Evolutionary conservation across 2,888 invertebrate species (phyloP), one percentile per base, ranked within the genome.

Genomic region (Clostera curtula): DNA sequence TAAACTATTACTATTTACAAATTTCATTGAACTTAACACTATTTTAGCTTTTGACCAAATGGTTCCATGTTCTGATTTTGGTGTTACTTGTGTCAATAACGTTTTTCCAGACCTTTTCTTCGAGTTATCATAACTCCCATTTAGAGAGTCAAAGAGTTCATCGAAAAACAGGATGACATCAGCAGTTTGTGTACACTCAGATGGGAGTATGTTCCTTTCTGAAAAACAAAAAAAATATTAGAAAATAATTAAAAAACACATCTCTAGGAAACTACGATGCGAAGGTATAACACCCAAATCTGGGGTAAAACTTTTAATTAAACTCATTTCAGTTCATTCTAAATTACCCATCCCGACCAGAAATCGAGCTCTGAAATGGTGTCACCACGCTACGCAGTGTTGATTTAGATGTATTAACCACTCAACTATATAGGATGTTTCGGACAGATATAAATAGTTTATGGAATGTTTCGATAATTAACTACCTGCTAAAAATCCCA

Each of bases 401-500:
- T n/a, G n/a, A n/a, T n/a, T n/a, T n/a, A n/a, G n/a, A n/a, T n/a
- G n/a, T n/a, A n/a, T n/a, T n/a, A n/a, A n/a, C n/a, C n/a, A n/a
- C n/a, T n/a, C n/a, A n/a, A n/a, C n/a, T n/a, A n/a, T n/a, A n/a
- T n/a, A n/a, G n/a, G n/a, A n/a, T n/a, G n/a, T n/a, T n/a, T n/a
- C n/a, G n/a, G n/a, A n/a, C n/a, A n/a, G n/a, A n/a, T n/a, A n/a
- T n/a, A n/a, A n/a, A n/a, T n/a, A n/a, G n/a, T n/a, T n/a, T n/a
- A n/a, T n/a, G n/a, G n/a, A n/a, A n/a, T n/a, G n/a, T n/a, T n/a
- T n/a, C n/a, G n/a, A n/a, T n/a, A n/a, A n/a, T 12, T 14, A 2
- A 20, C 36, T 42, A 56, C 51, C 49, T 39, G 51, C 43, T 21
- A 50, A 26, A 9, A 46, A 50, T 25, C 51, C 42, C 43, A 56